Evolutionary conservation across 1,140 invertebrate species (phyloP).

Genomic region (Orussus abietinus): DNA sequence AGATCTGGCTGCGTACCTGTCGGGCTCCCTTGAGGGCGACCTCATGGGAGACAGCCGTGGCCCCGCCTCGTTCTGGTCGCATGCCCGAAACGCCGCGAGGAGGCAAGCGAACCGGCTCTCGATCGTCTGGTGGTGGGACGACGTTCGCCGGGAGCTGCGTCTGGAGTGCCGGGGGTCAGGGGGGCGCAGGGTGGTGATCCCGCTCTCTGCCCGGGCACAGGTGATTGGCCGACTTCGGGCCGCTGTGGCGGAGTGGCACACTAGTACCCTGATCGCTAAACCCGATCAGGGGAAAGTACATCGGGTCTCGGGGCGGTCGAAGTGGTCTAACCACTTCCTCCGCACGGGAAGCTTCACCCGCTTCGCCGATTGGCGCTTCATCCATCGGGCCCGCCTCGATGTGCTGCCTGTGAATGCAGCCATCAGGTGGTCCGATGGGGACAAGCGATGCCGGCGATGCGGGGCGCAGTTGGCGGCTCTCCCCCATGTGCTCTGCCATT

Average conservation of each 20-base stretch:
- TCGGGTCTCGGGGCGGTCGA: slow-evolving; percentile 3
- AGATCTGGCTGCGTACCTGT: slow-evolving; percentile 20
- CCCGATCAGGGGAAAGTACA: slow-evolving; percentile 27
- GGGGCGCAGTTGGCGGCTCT: slow-evolving; percentile 21
- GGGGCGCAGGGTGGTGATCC: slow-evolving; percentile 6
- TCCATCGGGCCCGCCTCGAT: slow-evolving; percentile 38
- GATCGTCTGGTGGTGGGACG: slow-evolving; percentile 17
- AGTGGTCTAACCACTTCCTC: slow-evolving; percentile 28
- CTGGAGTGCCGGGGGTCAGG: not conserved
- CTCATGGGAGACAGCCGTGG: slow-evolving; percentile 12
- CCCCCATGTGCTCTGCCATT: slow-evolving; percentile 37
- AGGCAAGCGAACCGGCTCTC: slow-evolving; percentile 1
- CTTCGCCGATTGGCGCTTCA: slow-evolving; percentile 43
- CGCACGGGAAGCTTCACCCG: slow-evolving; percentile 23
- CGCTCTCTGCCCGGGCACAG: slow-evolving; percentile 2
- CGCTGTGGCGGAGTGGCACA: slow-evolving; percentile 12
- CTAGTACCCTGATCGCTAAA: slow-evolving; percentile 2
- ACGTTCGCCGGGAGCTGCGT: slow-evolving; percentile 3
- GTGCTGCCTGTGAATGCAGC: slow-evolving; percentile 35
- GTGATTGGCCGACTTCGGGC: slow-evolving; percentile 9
- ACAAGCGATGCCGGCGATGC: slow-evolving; percentile 30
- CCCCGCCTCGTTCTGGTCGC: slow-evolving; percentile 20
- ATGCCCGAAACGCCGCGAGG: slow-evolving; percentile 12
- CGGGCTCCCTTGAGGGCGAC: slow-evolving; percentile 14
- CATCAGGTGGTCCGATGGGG: slow-evolving; percentile 3